Base-by-base conservation (phyloP, 2,113 vertebrate species). In the Corythaixoides concolor region DNA sequence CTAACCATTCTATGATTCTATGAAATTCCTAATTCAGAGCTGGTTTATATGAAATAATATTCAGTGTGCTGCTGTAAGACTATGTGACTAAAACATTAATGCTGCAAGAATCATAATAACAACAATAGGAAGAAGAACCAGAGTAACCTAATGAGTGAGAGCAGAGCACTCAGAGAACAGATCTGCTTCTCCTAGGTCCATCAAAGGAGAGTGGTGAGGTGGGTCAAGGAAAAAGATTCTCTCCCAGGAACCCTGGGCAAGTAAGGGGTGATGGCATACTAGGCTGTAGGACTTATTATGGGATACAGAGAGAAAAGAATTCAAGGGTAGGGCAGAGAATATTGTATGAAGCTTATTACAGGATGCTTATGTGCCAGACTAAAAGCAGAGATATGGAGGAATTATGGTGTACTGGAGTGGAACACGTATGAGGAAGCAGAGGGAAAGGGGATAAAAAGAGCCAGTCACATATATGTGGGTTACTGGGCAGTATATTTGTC, bases 81-180 rank as follows among this genome's bases (percentile, higher is more conserved):
- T 47, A 7, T 60, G 33, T 53, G 39, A 47, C 53, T 72, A 49
- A 72, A 85, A 43, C 12, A 35, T 49, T 12, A 62, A 73, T 64
- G 33, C 64, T 69, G 8, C 62, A 64, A 47, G 55, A 80, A 62
- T n/a, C 58, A 39, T 47, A 75, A 10, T 5, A 33, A 21, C 12
- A 43, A 2, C 3, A 3, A 17, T 3, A 49, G n/a, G 14, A 27
- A 62, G 21, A 12, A 2, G 0, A 60, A 47, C 21, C 3, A 2
- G 30, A 59, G 22, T 37, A 49, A 63, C 43, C 21, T 55, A 35
- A 39, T 32, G 32, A 55, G 21, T 68, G 35, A 64, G 87, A 45
- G 15, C 14, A 45, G 74, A 81, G 43, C 8, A 6, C 33, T 43
- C 41, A 43, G 41, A 43, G 41, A 43, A 43, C 41, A 43, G 41